Percentiles rank a stretch among this genome's conserved stretches.
Conservation (phyloP, 2,113 vertebrate genomes). For the Cyanoramphus novaezelandiae region DNA sequence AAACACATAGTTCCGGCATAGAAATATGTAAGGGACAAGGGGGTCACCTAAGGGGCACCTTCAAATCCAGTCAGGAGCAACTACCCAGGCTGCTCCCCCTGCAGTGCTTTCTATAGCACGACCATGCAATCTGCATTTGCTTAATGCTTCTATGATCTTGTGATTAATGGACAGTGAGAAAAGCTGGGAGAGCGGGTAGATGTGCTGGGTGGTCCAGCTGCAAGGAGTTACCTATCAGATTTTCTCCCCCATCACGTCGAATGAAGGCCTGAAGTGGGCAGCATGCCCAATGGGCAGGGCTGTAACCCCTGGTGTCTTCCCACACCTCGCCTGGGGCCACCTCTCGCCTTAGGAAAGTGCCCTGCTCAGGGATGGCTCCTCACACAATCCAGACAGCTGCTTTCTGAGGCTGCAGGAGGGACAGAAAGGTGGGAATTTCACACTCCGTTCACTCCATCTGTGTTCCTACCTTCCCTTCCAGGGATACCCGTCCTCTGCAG, state of each 20-base stretch:
- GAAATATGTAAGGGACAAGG: not conserved
- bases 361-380: not conserved
- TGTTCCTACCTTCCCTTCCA: slow-evolving; percentile 13
- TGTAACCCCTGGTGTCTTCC: not conserved
- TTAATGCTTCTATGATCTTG: not conserved
- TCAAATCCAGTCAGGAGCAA: not conserved
- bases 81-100: not conserved
- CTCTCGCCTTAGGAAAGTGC: slow-evolving; percentile 2
- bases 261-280: not conserved
- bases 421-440: not conserved
- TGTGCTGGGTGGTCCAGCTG: not conserved
- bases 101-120: not conserved
- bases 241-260: not conserved
- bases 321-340: not conserved
- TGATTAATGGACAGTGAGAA: not conserved
- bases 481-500: not conserved
- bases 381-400: not conserved
- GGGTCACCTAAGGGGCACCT: not conserved
- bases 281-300: not conserved
- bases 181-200: not conserved
- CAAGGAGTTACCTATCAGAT: not conserved
- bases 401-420: not conserved
- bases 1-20: not conserved
- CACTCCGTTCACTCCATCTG: slow-evolving; percentile 8
- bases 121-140: not conserved